Evolutionary conservation across 2,888 invertebrate species (phyloP), one percentile per base, ranked within the genome.

Genomic region (Chrysolina americana): DNA sequence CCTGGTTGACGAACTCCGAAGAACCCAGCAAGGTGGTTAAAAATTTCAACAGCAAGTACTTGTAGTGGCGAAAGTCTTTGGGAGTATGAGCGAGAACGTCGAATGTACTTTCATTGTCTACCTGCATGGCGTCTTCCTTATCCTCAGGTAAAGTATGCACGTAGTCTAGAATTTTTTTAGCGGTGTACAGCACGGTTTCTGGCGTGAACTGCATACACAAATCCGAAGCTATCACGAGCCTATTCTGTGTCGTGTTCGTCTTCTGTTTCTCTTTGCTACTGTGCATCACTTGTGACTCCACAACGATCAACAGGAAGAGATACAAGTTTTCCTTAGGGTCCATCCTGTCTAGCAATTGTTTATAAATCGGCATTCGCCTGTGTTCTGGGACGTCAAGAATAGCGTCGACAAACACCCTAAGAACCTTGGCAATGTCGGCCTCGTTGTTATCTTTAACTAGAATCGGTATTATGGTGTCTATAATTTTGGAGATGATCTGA

Each of bases 341-440:
- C 0, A 98, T 89, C 0, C 95, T 94, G 44, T 92, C 90, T n/a
- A 98, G 88, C 1, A 98, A 89, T 81, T 95, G 94, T 44, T 90
- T 90, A 78, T 97, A 97, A 0, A 98, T 89, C 0, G 95, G 94
- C 71, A 94, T 88, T 71, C 97, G 90, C 62, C 99, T 91, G 87
- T 99, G 99, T 82, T 96, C 95, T 0, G 99, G 98, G 17, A 99
- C 96, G 87, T 99, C 96, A 0, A 95, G 90, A 62, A 98, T 91
- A 0, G 96, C 96, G 83, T 96, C 95, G 0, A 97, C 95, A 87
- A 99, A 99, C 63, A 98, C 95, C 63, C 96, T 92, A 21, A 97
- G 89, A 17, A 97, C 92, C 1, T 93, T 92, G 1, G 89, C 86
- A 2, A 90, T 86, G 63, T 89, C 88, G 36, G 88, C 86, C 2